Conservation (phyloP, 2,113 vertebrate genomes). For the Odocoileus virginianus region DNA sequence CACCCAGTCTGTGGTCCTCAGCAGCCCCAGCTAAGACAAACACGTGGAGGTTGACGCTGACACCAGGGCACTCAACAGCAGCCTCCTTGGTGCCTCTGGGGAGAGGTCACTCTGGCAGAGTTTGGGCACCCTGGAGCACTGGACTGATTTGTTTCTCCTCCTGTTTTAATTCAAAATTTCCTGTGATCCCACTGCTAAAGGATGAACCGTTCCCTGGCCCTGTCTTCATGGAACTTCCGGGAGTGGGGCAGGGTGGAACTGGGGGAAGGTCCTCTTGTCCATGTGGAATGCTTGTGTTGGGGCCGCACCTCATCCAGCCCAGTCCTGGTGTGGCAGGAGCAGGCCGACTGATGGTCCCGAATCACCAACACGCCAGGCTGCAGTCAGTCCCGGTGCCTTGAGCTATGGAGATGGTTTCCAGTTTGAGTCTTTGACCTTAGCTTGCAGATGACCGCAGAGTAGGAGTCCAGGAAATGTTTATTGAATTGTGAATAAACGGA, state of each 20-base stretch:
- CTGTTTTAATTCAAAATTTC: not conserved
- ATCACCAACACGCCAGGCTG: not conserved
- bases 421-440: not conserved
- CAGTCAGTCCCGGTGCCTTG: not conserved
- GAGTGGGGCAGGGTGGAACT: not conserved
- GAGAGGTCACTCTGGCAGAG: too few species aligned
- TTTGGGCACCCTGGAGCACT: not conserved
- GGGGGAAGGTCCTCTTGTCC: too few species aligned
- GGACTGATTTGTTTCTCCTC: not conserved
- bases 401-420: not conserved
- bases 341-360: accelerated
- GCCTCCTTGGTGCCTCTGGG: not conserved
- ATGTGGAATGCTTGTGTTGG: not conserved
- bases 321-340: not conserved
- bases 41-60: not conserved
- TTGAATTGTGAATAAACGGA: not conserved
- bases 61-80: too few species aligned
- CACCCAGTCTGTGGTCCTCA: not conserved
- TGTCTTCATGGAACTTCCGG: too few species aligned
- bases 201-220: not conserved
- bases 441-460: not conserved
- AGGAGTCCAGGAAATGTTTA: not conserved
- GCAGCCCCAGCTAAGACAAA: not conserved
- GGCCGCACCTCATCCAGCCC: too few species aligned
- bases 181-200: not conserved